Conservation (phyloP, 1,140 invertebrate species). For the Drosophila guanche region DNA sequence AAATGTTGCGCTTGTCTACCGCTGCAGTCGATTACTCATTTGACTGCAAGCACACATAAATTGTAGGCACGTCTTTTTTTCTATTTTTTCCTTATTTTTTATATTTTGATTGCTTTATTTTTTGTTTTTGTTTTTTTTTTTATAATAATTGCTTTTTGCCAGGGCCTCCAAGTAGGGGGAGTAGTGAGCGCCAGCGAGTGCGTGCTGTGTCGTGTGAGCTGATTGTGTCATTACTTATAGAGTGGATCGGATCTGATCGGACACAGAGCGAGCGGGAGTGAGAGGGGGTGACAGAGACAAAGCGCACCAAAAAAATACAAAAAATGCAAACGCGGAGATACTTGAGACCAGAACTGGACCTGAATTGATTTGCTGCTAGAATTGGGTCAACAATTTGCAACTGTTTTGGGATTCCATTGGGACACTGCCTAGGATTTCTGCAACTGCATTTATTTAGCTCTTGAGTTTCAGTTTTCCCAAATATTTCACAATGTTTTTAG, state of each 20-base stretch:
- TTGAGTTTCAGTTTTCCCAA: too few relatives aligned
- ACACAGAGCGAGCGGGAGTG: conserved; percentile 5
- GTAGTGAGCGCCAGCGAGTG: conserved; percentile 11
- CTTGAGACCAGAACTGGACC: conserved; percentile 25
- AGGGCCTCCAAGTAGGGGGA: conserved; percentile 16
- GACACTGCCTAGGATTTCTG: not conserved
- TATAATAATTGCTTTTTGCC: conserved; percentile 76
- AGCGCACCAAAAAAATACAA: conserved; percentile 40
- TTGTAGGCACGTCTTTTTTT: conserved; percentile 67
- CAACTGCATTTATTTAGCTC: too few relatives aligned
- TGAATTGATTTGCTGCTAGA: conserved; percentile 44
- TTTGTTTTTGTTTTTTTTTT: conserved; percentile 63
- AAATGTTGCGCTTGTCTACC: conserved; percentile 64
- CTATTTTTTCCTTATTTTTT: conserved; percentile 47
- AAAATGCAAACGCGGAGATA: conserved; percentile 44
- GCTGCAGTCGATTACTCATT: conserved; percentile 76
- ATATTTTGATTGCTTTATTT: conserved; percentile 67
- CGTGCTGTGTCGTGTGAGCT: conserved; percentile 69
- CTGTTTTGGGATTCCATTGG: conserved; percentile 23
- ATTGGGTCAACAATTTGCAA: conserved; percentile 35
- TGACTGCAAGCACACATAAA: conserved; percentile 81
- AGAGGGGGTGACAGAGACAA: conserved; percentile 59
- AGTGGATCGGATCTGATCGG: conserved; percentile 52
- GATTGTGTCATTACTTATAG: conserved; percentile 69
- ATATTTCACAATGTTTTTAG: too few relatives aligned